Percentiles rank a stretch among this genome's conserved stretches.
Evolutionary conservation across 2,113 vertebrate genomes (phyloP).

Genomic region (Smithornis capensis): DNA sequence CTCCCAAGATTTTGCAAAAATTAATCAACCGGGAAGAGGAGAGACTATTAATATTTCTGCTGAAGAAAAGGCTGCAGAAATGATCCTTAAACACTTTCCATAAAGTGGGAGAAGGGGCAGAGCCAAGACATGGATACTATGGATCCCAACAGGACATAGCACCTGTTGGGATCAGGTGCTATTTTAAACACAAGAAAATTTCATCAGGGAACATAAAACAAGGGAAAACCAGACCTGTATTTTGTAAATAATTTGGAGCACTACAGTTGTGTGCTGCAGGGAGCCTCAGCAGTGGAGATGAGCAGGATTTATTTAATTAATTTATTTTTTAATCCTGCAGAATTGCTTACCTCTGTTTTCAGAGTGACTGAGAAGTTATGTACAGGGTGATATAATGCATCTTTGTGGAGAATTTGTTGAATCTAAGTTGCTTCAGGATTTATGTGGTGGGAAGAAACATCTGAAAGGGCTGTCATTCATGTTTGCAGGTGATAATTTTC

Average conservation of each 20-base stretch:
- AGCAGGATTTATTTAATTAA: not conserved
- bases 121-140: not conserved
- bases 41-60: not conserved
- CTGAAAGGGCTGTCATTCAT: not conserved
- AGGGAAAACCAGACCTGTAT: not conserved
- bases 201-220: accelerated
- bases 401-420: not conserved
- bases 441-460: not conserved
- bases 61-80: not conserved
- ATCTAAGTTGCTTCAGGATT: not conserved
- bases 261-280: not conserved
- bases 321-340: not conserved
- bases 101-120: not conserved
- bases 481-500: not conserved
- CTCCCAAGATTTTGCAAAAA: not conserved
- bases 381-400: not conserved
- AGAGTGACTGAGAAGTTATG: not conserved
- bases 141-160: too few species aligned
- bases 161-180: accelerated
- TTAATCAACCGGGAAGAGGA: not conserved
- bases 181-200: not conserved
- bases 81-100: not conserved
- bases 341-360: not conserved
- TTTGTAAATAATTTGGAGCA: not conserved
- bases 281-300: not conserved